Base-by-base conservation (phyloP, 2,113 vertebrate species). In the Clarias macrocephalus region DNA sequence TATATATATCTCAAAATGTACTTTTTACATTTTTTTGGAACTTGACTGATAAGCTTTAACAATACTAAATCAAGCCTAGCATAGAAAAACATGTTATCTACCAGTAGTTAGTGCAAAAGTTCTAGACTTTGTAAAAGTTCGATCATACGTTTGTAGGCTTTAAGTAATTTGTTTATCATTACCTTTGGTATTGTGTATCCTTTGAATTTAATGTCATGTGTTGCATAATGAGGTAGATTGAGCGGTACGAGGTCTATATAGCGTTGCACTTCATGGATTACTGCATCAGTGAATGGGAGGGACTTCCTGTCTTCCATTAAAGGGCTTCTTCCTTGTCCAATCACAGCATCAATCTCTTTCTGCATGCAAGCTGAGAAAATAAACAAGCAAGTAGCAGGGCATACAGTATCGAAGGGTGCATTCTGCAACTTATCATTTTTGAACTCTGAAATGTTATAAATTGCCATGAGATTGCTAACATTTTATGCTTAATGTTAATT, bases 341-440 rank as follows among this genome's bases (percentile, higher is more conserved):
- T 90, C 68, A 97, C 95, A 0, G 30, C 0, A 28, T 96, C 94
- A 30, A 97, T 97, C 92, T 99, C 97, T 89, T 94, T 88, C 18
- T 96, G 96, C 68, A 96, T 92, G 90, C 93, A 94, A 79, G 94
- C 97, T 98, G 88, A 15, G 30, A 28, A 30, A 77, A n/a, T 13
- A 0, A 81, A 73, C 0, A 30, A 54, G 28, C 13, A 16, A 19
- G 15, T 5, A 77, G 16, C 30, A 77, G 5, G 28, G n/a, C 19
- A 13, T 76, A 15, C 42, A n/a, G 21, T 33, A 42, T 11, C 9
- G 19, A 75, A 48, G 15, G 28, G 18, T 33, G 66, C 42, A 42
- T 42, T 48, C 48, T 48, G 48, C 2, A 70, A 33, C 15, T 0
- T 1, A 48, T 42, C 3, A 42, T 48, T 48, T 48, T 48, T 48